Evolutionary conservation across 2,113 vertebrate species (phyloP), one percentile per base, ranked within the genome.

Genomic region (Cervus canadensis): DNA sequence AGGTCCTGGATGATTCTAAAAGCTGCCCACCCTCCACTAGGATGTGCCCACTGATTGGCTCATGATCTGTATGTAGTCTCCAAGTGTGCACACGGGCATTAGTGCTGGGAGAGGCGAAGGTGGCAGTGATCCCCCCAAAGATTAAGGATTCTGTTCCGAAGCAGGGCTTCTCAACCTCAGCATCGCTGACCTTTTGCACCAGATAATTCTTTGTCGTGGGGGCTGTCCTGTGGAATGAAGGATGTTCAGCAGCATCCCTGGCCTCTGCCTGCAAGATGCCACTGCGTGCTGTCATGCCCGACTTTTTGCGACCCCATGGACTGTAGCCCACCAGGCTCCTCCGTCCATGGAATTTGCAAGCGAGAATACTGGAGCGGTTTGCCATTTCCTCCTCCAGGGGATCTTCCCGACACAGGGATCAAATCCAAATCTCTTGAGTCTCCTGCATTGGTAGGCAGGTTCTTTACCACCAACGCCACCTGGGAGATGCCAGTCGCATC

Each of bases 41-140:
- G 25, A 23, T 6, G 5, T 19, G 17, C 3, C 1, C 28, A 43
- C 0, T n/a, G 56, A 36, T 52, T 30, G 16, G 33, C n/a, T 56
- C 45, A 3, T 0, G 33, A 71, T 13, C 48, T 7, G 43, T 2
- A 9, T 28, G 21, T 8, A 33, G 7, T 14, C 54, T 45, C 30
- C 8, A 36, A 13, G 11, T 2, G 16, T 11, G 26, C 48, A 40
- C 0, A 83, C 1, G 43, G 83, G 15, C 30, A 11, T 43, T 36
- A 7, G 2, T 92, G 56, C 17, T 1, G 10, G 52, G 17, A 79
- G 82, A 50, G 26, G 12, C 13, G 23, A 83, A 21, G 26, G 45
- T 59, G 45, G 26, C 30, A 62, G 43, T 6, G 21, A 86, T 43
- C 5, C 23, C 19, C 71, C 21, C 1, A 13, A 89, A 54, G 52